Conservation (phyloP, 2,888 invertebrate species). For the Oscheius sp. region DNA sequence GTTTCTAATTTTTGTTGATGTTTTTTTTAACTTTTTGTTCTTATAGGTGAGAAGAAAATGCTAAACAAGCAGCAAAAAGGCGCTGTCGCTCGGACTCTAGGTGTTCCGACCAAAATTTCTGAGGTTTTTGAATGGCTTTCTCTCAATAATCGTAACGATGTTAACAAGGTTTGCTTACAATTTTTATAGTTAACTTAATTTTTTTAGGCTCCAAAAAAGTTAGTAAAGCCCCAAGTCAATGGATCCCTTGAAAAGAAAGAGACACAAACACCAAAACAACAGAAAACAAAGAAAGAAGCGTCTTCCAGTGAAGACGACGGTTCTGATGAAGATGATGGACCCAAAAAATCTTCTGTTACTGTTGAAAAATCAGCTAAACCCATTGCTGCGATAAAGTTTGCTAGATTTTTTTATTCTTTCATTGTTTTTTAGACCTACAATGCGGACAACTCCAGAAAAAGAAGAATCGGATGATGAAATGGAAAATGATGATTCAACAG, state of each 20-base stretch:
- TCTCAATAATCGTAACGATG: slow-evolving; percentile 33
- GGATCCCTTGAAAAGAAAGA: slow-evolving; percentile 29
- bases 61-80: slow-evolving; percentile 47
- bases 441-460: slow-evolving; percentile 1
- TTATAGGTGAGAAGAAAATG: slow-evolving; percentile 45
- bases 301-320: slow-evolving; percentile 7
- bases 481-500: slow-evolving; percentile 16
- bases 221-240: slow-evolving; percentile 12
- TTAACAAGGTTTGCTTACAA: slow-evolving; percentile 24
- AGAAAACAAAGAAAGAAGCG: slow-evolving; percentile 26
- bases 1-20: not conserved
- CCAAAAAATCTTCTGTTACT: not conserved
- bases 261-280: slow-evolving; percentile 9
- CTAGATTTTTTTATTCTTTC: not conserved
- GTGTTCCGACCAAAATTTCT: slow-evolving; percentile 48
- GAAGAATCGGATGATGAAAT: slow-evolving; percentile 6
- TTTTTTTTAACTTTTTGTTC: not conserved
- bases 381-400: slow-evolving; percentile 27
- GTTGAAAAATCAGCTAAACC: slow-evolving; percentile 11
- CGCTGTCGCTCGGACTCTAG: slow-evolving; percentile 49
- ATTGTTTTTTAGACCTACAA: slow-evolving; percentile 14
- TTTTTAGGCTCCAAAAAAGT: slow-evolving; percentile 12
- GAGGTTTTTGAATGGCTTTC: slow-evolving; percentile 50
- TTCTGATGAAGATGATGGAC: slow-evolving; percentile 22
- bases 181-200: not conserved